Percentiles rank a stretch among this genome's conserved stretches.
Evolutionary conservation across 2,888 invertebrate species (phyloP).

Genomic region (Cepaea hortensis): DNA sequence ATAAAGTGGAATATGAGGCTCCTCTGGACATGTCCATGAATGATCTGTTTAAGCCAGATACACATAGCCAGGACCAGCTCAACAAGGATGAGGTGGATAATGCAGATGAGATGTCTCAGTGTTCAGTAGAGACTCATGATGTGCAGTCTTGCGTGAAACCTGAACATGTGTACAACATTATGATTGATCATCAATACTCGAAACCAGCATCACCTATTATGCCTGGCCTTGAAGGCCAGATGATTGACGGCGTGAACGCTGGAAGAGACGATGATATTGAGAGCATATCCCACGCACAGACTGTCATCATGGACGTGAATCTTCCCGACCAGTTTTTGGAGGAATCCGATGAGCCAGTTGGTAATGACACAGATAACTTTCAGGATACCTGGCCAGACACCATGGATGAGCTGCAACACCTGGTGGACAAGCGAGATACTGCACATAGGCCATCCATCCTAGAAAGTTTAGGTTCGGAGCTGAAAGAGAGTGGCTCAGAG

Average conservation of each 20-base stretch:
- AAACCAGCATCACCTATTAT: constrained; percentile 22
- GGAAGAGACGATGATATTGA: constrained; percentile 36
- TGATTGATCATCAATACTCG: constrained; percentile 43
- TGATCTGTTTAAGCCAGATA: constrained; percentile 70
- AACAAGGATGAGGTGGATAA: constrained; percentile 47
- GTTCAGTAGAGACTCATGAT: constrained; percentile 78
- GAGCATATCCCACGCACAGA: constrained; percentile 39
- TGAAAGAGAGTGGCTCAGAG: constrained; percentile 44
- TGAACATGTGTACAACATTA: constrained; percentile 20
- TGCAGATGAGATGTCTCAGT: constrained; percentile 8
- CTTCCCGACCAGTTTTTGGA: constrained; percentile 48
- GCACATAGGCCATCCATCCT: constrained; percentile 26
- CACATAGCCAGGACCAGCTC: constrained; percentile 46
- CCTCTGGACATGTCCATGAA: constrained; percentile 63
- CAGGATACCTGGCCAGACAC: constrained; percentile 21
- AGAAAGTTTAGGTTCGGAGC: constrained; percentile 43
- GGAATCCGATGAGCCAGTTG: constrained; percentile 28
- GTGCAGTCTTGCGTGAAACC: constrained; percentile 75
- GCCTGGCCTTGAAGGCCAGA: background rate
- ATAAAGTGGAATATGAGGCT: constrained; percentile 60
- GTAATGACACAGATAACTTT: background rate
- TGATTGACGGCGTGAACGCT: background rate
- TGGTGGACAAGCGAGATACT: background rate
- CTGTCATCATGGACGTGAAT: constrained; percentile 38
- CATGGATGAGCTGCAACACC: constrained; percentile 29